Conservation (phyloP, 2,888 invertebrate genomes). For the Drosophila subsilvestris region DNA sequence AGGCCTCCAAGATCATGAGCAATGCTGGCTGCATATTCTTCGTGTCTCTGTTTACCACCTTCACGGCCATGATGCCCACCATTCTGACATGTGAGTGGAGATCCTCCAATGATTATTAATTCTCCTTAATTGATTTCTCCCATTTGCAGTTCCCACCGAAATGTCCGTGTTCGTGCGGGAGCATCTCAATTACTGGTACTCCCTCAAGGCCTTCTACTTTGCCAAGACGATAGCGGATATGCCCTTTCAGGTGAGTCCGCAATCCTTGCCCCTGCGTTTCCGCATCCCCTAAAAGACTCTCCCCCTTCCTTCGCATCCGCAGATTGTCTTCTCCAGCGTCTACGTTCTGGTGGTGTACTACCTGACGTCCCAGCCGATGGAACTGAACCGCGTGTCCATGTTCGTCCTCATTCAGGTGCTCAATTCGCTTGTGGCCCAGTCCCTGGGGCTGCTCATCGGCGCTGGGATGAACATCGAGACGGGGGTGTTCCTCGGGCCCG, state of each 20-base stretch:
- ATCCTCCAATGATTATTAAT: background rate
- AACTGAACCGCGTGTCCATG: conserved; percentile 88
- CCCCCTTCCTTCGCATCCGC: conserved; percentile 75
- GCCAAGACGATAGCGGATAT: conserved; percentile 98
- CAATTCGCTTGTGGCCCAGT: conserved; percentile 96
- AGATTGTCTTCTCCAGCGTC: conserved; percentile 94
- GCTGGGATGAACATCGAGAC: conserved; percentile 95
- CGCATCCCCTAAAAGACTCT: background rate
- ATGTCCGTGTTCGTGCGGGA: conserved; percentile 97
- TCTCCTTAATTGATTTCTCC: conserved; percentile 10
- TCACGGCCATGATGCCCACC: conserved; percentile 99
- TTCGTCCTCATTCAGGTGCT: conserved; percentile 86
- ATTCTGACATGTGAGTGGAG: conserved; percentile 95
- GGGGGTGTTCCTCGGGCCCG: conserved; percentile 92
- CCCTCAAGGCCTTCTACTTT: conserved; percentile 97
- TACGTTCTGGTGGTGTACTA: conserved; percentile 97
- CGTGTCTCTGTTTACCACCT: conserved; percentile 98
- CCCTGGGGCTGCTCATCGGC: conserved; percentile 95
- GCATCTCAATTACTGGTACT: conserved; percentile 98
- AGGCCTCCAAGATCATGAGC: conserved; percentile 96
- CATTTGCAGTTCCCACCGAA: conserved; percentile 93
- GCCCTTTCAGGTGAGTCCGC: conserved; percentile 93
- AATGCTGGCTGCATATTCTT: conserved; percentile 98
- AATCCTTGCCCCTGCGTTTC: background rate
- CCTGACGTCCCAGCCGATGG: conserved; percentile 97